These are phyloP conservation scores for Leucopsar rothschildi DNA, from an alignment of 2,113 vertebrate genomes.

Conservation along the genomic window DNA sequence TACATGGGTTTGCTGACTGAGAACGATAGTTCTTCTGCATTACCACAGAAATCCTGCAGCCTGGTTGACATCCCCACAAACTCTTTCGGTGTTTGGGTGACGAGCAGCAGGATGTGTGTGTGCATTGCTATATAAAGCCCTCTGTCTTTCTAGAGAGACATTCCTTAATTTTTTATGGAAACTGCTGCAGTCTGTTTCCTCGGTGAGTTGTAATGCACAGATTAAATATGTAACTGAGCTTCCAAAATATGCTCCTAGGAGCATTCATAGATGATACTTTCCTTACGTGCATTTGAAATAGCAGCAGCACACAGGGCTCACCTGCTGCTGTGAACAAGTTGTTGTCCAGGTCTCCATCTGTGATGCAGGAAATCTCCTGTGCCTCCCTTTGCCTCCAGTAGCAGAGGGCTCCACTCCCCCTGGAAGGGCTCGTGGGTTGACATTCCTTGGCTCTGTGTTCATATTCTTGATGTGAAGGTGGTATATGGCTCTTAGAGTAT, in stretches of 20 bases:
- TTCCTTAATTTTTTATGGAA: conserved; percentile 22
- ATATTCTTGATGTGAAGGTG: neutral
- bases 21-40: neutral
- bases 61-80: neutral
- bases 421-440: neutral
- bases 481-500: neutral
- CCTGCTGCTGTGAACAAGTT: neutral
- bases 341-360: neutral
- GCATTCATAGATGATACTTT: neutral
- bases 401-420: neutral
- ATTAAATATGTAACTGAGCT: neutral
- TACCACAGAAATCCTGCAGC: neutral
- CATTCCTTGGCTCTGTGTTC: neutral
- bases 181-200: conserved; percentile 31
- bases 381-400: neutral
- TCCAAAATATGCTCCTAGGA: neutral
- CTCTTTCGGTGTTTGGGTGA: neutral
- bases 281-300: neutral
- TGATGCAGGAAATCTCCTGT: neutral
- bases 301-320: neutral
- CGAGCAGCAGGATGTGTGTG: neutral
- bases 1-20: neutral
- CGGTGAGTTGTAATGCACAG: neutral
- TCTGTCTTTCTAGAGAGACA: neutral
- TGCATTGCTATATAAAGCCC: conserved; percentile 8